Conservation (phyloP, 2,797 vertebrate genomes). For the Anisognathus igniventris region DNA sequence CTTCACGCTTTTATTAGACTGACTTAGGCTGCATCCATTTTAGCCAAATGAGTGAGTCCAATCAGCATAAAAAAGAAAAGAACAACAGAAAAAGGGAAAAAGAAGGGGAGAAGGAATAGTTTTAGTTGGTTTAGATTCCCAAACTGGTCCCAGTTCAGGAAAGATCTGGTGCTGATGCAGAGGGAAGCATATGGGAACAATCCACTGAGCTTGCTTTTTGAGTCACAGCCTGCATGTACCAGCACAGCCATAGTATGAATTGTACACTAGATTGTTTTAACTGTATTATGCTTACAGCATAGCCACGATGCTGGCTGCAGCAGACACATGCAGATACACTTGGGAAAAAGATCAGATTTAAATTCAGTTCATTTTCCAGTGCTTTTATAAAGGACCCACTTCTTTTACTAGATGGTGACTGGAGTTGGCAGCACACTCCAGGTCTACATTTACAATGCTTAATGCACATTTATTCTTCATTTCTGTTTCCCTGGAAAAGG, state of each 20-base stretch:
- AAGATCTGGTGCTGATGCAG: not conserved
- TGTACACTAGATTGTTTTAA: not conserved
- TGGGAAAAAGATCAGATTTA: not conserved
- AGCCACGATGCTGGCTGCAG: not conserved
- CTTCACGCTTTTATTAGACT: not conserved
- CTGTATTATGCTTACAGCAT: not conserved
- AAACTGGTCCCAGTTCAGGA: not conserved
- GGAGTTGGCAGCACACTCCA: not conserved
- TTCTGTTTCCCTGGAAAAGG: not conserved
- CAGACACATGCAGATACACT: not conserved
- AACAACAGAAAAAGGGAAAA: not conserved
- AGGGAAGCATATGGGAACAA: not conserved
- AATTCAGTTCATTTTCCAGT: not conserved
- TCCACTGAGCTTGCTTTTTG: not conserved
- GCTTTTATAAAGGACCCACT: not conserved
- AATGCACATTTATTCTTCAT: not conserved
- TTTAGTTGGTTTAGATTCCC: not conserved
- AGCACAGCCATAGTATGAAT: rapidly evolving
- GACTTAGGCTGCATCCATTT: rapidly evolving
- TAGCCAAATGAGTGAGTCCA: not conserved
- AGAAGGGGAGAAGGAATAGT: rapidly evolving
- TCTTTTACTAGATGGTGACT: not conserved
- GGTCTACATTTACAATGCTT: not conserved
- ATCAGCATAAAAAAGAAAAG: not conserved
- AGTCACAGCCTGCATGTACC: not conserved